These are phyloP conservation scores for Psylliodes chrysocephalus DNA, from an alignment of 2,888 invertebrate genomes.

Conservation along the genomic window DNA sequence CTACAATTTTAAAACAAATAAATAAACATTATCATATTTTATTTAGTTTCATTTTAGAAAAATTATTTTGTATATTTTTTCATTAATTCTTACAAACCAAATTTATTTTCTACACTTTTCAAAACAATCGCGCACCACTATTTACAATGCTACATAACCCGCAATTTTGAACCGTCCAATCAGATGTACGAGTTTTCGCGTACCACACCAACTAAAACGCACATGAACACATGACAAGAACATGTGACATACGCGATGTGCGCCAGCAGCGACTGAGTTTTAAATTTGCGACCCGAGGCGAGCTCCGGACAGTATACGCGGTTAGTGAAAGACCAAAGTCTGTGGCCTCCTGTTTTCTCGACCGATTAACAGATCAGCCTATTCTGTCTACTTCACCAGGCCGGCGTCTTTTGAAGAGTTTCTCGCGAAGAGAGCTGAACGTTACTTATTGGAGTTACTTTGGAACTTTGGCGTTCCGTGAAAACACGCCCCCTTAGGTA, in stretches of 20 bases:
- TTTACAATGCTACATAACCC: too few species aligned
- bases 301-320: constrained; percentile 11
- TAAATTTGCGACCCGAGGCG: background rate
- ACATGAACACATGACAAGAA: constrained; percentile 13
- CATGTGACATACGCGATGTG: constrained; percentile 12
- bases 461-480: constrained; percentile 16
- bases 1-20: too few species aligned
- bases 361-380: constrained; percentile 40
- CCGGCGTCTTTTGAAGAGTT: constrained; percentile 31
- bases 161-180: too few species aligned
- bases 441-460: constrained; percentile 10
- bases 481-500: constrained; percentile 12
- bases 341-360: constrained; percentile 31
- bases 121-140: too few species aligned
- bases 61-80: too few species aligned
- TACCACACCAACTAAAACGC: background rate
- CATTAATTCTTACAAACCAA: too few species aligned
- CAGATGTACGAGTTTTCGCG: too few species aligned
- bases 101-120: too few species aligned
- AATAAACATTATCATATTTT: too few species aligned
- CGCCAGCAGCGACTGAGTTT: constrained; percentile 1
- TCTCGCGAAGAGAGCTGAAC: constrained; percentile 12
- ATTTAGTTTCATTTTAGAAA: too few species aligned
- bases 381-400: constrained; percentile 35
- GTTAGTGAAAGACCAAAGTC: constrained; percentile 29